Percentiles rank a stretch among this genome's conserved stretches.
phyloP scores from a whole-genome alignment of 1,140 invertebrate species.

The Euwallacea fornicatus region DNA sequence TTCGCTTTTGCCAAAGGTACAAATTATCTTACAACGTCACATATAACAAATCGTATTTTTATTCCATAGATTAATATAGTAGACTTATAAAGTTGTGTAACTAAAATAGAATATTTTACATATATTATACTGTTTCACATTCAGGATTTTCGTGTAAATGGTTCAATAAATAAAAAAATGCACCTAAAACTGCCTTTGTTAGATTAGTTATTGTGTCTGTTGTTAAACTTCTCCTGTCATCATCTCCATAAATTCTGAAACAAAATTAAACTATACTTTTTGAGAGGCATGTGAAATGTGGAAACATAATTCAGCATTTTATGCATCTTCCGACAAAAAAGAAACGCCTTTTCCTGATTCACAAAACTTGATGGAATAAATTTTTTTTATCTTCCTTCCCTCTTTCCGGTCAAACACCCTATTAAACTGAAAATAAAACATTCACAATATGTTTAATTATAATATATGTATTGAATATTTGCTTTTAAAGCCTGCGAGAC shows the following conservation, averaged over 20 bases:
- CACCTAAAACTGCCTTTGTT: slow-evolving; percentile 33
- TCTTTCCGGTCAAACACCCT: too few relatives aligned
- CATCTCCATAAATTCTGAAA: slow-evolving; percentile 95
- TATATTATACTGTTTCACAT: slow-evolving; percentile 30
- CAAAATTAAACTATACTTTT: slow-evolving; percentile 36
- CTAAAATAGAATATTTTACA: slow-evolving; percentile 41
- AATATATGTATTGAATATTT: too few relatives aligned
- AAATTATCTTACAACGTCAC: slow-evolving; percentile 24
- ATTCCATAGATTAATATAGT: slow-evolving; percentile 26
- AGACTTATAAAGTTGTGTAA: slow-evolving; percentile 14
- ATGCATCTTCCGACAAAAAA: too few relatives aligned
- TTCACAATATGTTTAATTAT: too few relatives aligned
- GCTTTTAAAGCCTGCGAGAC: too few relatives aligned
- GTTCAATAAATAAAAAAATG: slow-evolving; percentile 37
- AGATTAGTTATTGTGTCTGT: slow-evolving; percentile 9
- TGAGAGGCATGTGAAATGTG: too few relatives aligned
- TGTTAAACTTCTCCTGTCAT: slow-evolving; percentile 79
- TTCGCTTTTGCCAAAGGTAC: slow-evolving; percentile 29
- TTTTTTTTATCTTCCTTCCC: too few relatives aligned
- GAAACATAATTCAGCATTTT: too few relatives aligned
- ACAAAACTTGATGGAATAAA: too few relatives aligned
- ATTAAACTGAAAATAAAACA: too few relatives aligned
- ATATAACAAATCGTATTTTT: slow-evolving; percentile 32
- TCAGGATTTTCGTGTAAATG: slow-evolving; percentile 17
- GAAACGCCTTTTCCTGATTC: too few relatives aligned